Base-by-base conservation (phyloP, 1,140 invertebrate genomes). In the Planococcus citri region DNA sequence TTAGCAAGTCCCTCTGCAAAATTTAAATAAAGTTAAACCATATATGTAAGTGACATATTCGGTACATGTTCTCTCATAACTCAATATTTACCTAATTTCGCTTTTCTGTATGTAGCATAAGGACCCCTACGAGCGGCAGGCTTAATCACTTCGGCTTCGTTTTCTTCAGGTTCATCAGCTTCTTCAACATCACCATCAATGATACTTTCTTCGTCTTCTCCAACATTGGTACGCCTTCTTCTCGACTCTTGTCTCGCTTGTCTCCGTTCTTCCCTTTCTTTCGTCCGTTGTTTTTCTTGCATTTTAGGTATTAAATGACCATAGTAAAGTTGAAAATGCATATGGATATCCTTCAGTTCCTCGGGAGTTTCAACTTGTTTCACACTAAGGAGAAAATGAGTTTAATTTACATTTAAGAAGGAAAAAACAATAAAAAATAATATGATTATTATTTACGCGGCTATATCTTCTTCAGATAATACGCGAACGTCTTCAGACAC, bases 261-360 rank as follows among this genome's bases (percentile, higher is more conserved):
- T 27, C 20, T 71, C 22, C 70, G 71, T 17, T 27, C 24, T 73
- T 74, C 80, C 75, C 72, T 82, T 74, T 86, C 83, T 82, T 86
- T 75, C 87, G 89, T 60, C 78, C 78, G 60, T 75, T 71, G 68
- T 24, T 51, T 41, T 68, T 75, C 75, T 51, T 73, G 71, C 75
- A 76, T 76, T 27, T 70, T 71, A 41, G 72, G 72, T 22, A 75
- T 73, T 38, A 97, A 91, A 24, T 86, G 84, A 0, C 88, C 88
- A 76, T 98, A 98, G 76, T 98, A 95, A 0, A 98, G 79, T 72
- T 93, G 84, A 76, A 98, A 98, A 76, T 97, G 94, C 73, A 89
- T 87, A 78, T 96, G 93, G 0, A 94, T 87, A 76, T 98, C 96
- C 72, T 90, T 89, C 0, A 98, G 78, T 77, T 97, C 94, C 78